Evolutionary conservation across 2,888 invertebrate species (phyloP).

Genomic region (Apamea crenata): DNA sequence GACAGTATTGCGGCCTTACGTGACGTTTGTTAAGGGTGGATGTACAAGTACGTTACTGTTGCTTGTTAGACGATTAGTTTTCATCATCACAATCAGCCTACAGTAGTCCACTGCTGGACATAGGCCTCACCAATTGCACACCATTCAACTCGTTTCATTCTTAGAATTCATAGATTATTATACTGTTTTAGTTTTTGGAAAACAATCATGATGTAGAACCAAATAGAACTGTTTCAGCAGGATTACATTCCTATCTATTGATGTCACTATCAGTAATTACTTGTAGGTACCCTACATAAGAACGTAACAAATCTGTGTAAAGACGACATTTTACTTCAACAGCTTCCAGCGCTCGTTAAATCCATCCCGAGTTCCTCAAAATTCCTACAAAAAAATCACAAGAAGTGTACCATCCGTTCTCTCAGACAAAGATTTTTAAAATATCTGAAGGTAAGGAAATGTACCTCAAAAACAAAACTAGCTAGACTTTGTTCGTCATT

Average conservation of each 20-base stretch:
- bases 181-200: neutral
- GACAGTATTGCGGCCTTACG: no score
- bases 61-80: neutral
- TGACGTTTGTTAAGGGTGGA: no score
- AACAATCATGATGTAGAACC: neutral
- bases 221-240: neutral
- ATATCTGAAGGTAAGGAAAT: slow-evolving; percentile 33
- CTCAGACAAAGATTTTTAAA: slow-evolving; percentile 51
- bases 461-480: slow-evolving; percentile 40
- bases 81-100: neutral
- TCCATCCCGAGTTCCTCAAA: slow-evolving; percentile 26
- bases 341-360: slow-evolving; percentile 52
- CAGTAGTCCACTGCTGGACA: neutral
- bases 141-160: neutral
- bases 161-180: neutral
- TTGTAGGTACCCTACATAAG: neutral
- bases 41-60: no score
- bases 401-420: slow-evolving; percentile 42
- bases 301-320: neutral
- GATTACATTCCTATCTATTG: neutral
- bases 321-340: slow-evolving; percentile 24
- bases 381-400: slow-evolving; percentile 30
- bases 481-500: slow-evolving; percentile 53
- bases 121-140: neutral
- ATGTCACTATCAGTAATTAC: neutral